These are phyloP conservation scores for Perdix hodgsoniae DNA, from an alignment of 2,797 vertebrate genomes.

Conservation along the genomic window DNA sequence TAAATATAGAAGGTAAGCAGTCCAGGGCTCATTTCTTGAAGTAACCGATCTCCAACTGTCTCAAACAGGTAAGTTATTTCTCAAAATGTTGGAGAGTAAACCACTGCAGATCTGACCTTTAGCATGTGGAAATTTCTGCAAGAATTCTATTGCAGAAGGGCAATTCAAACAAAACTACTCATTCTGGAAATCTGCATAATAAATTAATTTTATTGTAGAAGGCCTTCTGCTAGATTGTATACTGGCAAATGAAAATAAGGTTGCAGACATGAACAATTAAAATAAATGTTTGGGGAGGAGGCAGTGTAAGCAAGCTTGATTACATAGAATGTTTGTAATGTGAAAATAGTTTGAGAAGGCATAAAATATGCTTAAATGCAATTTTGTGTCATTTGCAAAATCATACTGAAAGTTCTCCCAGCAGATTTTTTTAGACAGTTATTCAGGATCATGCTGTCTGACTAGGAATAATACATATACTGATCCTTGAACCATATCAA, in stretches of 20 bases:
- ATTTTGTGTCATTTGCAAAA: background rate
- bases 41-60: background rate
- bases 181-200: background rate
- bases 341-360: background rate
- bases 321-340: background rate
- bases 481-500: background rate
- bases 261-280: background rate
- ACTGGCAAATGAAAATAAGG: background rate
- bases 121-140: background rate
- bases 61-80: background rate
- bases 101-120: background rate
- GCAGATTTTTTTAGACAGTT: background rate
- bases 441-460: background rate
- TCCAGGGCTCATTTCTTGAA: background rate
- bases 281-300: background rate
- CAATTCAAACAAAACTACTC: background rate
- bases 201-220: background rate
- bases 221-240: background rate
- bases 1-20: background rate
- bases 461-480: background rate
- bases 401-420: background rate
- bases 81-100: background rate
- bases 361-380: background rate
- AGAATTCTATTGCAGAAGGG: background rate
- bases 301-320: background rate